These are phyloP conservation scores for Cataglyphis livida DNA, from an alignment of 2,888 invertebrate genomes.

Conservation along the genomic window DNA sequence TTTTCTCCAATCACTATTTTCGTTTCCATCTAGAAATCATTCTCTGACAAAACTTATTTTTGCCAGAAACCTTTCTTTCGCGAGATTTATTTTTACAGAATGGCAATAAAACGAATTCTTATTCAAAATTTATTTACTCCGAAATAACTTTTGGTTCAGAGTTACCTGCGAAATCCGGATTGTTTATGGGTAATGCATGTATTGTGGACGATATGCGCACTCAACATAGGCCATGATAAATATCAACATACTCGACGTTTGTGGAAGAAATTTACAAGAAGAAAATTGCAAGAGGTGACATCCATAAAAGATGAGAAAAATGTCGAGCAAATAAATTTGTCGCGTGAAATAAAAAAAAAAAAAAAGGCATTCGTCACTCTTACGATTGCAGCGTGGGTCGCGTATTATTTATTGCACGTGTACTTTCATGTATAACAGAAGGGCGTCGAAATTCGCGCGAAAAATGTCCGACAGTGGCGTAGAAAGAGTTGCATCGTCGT, in stretches of 20 bases:
- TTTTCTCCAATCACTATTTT: not conserved
- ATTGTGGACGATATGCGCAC: not conserved
- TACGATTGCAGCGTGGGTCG: slow-evolving; percentile 20
- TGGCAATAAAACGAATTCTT: slow-evolving; percentile 7
- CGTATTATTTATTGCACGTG: slow-evolving; percentile 13
- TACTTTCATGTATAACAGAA: slow-evolving; percentile 46
- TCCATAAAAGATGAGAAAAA: slow-evolving; percentile 9
- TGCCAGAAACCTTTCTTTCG: not conserved
- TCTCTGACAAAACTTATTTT: slow-evolving; percentile 16
- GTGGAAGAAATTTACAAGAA: not conserved
- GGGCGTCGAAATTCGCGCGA: slow-evolving; percentile 20
- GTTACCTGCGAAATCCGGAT: slow-evolving; percentile 5
- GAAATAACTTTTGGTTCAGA: slow-evolving; percentile 17
- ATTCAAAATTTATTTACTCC: slow-evolving; percentile 17
- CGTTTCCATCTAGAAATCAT: slow-evolving; percentile 1
- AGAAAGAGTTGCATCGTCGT: slow-evolving; percentile 16
- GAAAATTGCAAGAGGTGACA: not conserved
- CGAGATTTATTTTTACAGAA: slow-evolving; percentile 28
- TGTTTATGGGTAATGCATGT: not conserved
- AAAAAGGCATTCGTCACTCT: slow-evolving; percentile 7
- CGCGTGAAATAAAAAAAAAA: slow-evolving; percentile 10
- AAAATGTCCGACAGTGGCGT: slow-evolving; percentile 12
- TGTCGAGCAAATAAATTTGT: slow-evolving; percentile 41
- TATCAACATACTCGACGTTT: not conserved
- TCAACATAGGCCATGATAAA: not conserved